phyloP scores from a whole-genome alignment of 2,888 invertebrate genomes.

The Phytoseiulus persimilis region DNA sequence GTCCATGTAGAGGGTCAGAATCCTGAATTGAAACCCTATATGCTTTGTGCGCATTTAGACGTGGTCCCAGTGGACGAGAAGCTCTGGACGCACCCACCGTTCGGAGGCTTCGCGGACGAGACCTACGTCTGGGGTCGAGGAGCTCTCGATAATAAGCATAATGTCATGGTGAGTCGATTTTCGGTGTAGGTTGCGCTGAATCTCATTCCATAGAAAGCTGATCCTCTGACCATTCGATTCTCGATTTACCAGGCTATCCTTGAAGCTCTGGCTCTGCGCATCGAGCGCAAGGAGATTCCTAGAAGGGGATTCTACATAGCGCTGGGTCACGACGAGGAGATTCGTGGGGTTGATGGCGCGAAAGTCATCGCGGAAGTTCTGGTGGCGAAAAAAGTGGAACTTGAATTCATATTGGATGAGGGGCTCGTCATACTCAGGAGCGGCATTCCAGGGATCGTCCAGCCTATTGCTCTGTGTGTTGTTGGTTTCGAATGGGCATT shows the following conservation, averaged over 20 bases:
- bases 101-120: constrained; percentile 51
- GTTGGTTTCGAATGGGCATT: constrained; percentile 42
- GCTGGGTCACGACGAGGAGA: constrained; percentile 56
- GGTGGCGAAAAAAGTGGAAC: constrained; percentile 46
- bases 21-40: constrained; percentile 50
- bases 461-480: constrained; percentile 50
- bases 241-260: constrained; percentile 51
- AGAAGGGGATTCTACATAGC: constrained; percentile 53
- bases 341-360: constrained; percentile 52
- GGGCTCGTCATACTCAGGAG: constrained; percentile 51
- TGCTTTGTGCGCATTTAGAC: constrained; percentile 54
- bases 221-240: not conserved
- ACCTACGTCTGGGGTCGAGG: constrained; percentile 54
- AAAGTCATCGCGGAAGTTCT: constrained; percentile 49
- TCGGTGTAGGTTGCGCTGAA: not conserved
- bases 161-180: constrained; percentile 51
- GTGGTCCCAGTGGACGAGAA: constrained; percentile 52
- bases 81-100: constrained; percentile 51
- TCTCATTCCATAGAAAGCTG: too few relatives aligned
- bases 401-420: constrained; percentile 55
- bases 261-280: constrained; percentile 52
- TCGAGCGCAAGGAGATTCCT: constrained; percentile 50
- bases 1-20: constrained; percentile 49
- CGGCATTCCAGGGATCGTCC: constrained; percentile 50
- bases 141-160: constrained; percentile 54